Evolutionary conservation across 2,888 invertebrate species (phyloP).

Genomic region (Stenurella melanura): DNA sequence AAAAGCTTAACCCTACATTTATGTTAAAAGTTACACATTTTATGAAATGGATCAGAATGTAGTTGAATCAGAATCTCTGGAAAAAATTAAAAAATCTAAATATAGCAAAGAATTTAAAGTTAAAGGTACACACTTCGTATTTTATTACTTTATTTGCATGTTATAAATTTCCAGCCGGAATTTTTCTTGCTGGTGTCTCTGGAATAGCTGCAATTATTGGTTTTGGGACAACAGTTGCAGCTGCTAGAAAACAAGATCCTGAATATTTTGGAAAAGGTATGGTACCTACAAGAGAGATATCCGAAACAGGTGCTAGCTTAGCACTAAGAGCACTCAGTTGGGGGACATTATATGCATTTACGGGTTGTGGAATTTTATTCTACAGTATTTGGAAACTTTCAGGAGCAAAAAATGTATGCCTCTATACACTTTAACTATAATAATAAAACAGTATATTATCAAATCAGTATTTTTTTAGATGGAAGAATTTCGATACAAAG

Average conservation of each 20-base stretch:
- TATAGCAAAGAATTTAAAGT: constrained; percentile 52
- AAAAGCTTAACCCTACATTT: no score
- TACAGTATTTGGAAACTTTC: constrained; percentile 92
- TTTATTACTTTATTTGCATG: neutral
- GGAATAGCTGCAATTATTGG: constrained; percentile 88
- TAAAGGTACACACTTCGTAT: constrained; percentile 50
- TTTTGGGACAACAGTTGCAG: constrained; percentile 86
- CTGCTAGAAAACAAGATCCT: constrained; percentile 87
- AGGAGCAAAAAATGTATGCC: constrained; percentile 87
- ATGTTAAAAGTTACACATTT: no score
- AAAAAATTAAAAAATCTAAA: constrained; percentile 25
- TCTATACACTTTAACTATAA: constrained; percentile 7
- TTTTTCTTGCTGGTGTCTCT: constrained; percentile 83
- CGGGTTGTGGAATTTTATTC: constrained; percentile 87
- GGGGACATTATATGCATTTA: constrained; percentile 91
- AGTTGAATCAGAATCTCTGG: neutral
- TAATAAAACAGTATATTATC: constrained; percentile 6
- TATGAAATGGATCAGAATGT: constrained; percentile 25
- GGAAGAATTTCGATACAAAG: constrained; percentile 87
- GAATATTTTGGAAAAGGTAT: constrained; percentile 86
- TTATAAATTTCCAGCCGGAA: constrained; percentile 76
- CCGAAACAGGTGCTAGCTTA: constrained; percentile 85
- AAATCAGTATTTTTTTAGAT: constrained; percentile 75
- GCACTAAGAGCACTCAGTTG: constrained; percentile 90
- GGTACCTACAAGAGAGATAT: constrained; percentile 76